Evolutionary conservation across 2,113 vertebrate species (phyloP).

Genomic region (Melanerpes aurifrons): DNA sequence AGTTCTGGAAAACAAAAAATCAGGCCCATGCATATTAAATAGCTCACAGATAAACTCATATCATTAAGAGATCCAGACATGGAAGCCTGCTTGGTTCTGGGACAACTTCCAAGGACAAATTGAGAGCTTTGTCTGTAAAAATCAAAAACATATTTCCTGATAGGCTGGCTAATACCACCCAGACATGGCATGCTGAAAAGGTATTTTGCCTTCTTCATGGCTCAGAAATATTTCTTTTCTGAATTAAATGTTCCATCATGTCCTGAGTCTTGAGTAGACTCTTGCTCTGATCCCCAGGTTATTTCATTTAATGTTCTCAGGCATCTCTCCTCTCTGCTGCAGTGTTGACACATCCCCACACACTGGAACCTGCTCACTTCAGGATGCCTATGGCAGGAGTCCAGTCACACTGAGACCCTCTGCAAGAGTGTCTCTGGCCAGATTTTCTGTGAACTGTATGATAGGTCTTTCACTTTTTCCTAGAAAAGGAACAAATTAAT

Average conservation of each 20-base stretch:
- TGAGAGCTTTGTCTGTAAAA: background rate
- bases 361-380: background rate
- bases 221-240: background rate
- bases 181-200: background rate
- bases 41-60: background rate
- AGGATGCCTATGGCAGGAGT: background rate
- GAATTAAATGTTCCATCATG: background rate
- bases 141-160: background rate
- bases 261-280: background rate
- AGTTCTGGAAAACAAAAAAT: background rate
- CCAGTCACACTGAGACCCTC: background rate
- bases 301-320: background rate
- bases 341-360: background rate
- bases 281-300: background rate
- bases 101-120: background rate
- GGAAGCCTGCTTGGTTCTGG: background rate
- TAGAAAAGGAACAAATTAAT: background rate
- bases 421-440: background rate
- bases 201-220: background rate
- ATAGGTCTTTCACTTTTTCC: background rate
- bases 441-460: background rate
- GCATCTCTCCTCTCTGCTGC: background rate
- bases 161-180: background rate
- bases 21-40: background rate
- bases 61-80: background rate